Evolutionary conservation across 2,113 vertebrate species (phyloP), one percentile per base, ranked within the genome.

Genomic region (Gavia stellata): DNA sequence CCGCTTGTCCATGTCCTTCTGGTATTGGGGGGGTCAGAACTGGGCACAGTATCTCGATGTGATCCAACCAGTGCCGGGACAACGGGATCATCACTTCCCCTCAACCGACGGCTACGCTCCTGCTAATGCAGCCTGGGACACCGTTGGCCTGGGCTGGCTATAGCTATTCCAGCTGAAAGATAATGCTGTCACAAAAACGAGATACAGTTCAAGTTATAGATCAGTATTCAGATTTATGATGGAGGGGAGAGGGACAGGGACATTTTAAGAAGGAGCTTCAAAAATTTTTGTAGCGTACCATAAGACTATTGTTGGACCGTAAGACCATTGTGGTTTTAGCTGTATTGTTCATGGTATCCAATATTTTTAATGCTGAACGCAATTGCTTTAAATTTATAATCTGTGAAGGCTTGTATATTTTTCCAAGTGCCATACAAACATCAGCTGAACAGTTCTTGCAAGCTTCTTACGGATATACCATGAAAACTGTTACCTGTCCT

Each of bases 1-100:
- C 50, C 2, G 38, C 17, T 7, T 1, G 38, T 7, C 52, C 0
- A 4, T 1, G 62, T 2, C 29, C 5, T 2, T 1, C 9, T 9
- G 24, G 17, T 4, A 1, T 0, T 0, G 17, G 19, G 26, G 34
- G 8, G n/a, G 34, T 14, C 25, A 9, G 28, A 31, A 7, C 14
- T 0, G 55, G 49, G 8, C 7, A 2, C 42, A 0, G 59, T 2
- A 1, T 1, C 65, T 14, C 14, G 4, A 2, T 26, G 56, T 1
- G 52, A 29, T 2, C 20, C 58, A 4, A 0, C 20, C 72, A 4
- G 81, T 2, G 52, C 67, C 7, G 6, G 10, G 68, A 33, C 9
- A 9, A 19, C 49, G 47, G n/a, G 9, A 40, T 18, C 14, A 0
- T 28, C 67, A 3, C 34, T 23, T n/a, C 38, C 49, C n/a, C 24